Evolutionary conservation across 2,888 invertebrate species (phyloP).

Genomic region (Steromphala cineraria): DNA sequence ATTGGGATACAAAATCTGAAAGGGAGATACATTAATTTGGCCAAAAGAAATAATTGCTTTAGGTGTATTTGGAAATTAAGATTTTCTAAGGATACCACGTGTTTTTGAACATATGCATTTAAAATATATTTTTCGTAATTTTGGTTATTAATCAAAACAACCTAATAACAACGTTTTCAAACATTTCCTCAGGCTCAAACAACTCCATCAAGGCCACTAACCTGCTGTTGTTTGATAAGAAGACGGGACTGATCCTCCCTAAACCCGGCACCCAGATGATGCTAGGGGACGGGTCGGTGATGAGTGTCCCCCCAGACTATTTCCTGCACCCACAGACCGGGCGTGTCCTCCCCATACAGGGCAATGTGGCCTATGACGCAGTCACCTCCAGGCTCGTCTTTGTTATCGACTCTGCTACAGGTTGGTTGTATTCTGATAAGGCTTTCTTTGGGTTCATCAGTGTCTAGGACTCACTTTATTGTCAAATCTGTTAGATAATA

Average conservation of each 20-base stretch:
- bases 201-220: constrained; percentile 48
- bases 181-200: constrained; percentile 41
- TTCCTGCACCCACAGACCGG: constrained; percentile 72
- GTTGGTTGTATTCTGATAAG: constrained; percentile 38
- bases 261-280: constrained; percentile 62
- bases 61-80: too few species aligned
- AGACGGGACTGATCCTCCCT: constrained; percentile 67
- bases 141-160: too few species aligned
- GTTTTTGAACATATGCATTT: too few species aligned
- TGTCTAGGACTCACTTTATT: too few species aligned
- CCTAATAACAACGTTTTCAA: neutral
- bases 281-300: constrained; percentile 54
- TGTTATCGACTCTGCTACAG: constrained; percentile 70
- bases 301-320: constrained; percentile 57
- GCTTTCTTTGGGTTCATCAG: too few species aligned
- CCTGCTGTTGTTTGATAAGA: constrained; percentile 54
- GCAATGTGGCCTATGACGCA: constrained; percentile 70
- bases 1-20: too few species aligned
- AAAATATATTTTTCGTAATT: too few species aligned
- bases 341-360: constrained; percentile 67
- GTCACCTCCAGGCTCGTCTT: constrained; percentile 65
- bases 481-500: too few species aligned
- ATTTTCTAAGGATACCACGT: too few species aligned
- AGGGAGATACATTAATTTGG: too few species aligned
- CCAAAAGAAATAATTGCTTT: too few species aligned